Base-by-base conservation (phyloP, 2,888 invertebrate species). In the Ryuthela nishihirai region DNA sequence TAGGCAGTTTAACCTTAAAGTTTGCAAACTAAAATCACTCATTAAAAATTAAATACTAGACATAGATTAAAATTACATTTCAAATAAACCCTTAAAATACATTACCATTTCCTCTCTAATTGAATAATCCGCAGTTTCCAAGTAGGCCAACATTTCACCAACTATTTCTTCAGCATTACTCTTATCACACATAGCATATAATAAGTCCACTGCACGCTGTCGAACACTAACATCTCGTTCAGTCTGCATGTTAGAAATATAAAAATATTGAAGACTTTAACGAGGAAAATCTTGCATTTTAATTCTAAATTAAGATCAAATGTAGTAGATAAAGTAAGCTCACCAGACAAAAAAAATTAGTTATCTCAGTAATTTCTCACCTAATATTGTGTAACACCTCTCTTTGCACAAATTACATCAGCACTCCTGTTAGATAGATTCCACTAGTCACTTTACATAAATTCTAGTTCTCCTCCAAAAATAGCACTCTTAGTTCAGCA, bases 151-250 rank as follows among this genome's bases (percentile, higher is more conserved):
- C 99, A 99, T 99, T 78, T 99, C 99, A 73, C 94, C 93, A 5
- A 99, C 99, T 74, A 99, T 99, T 79, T 98, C 95, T 76, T 95
- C 95, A 20, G 98, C 95, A 78, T 99, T 99, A 67, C 91, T 91
- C 72, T 95, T 89, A 77, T 99, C 99, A 78, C 99, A 99, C 99
- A 99, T 99, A 36, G 99, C 99, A 78, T 99, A 99, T 2, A 99
- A 78, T 56, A 99, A 79, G 77, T 99, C 99, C 2, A 99, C 98
- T 47, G 98, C 98, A 74, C 97, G 88, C 74, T 98, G 98, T 66
- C 98, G 81, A 1, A 99, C 98, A 38, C 94, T 95, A 0, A 98
- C 95, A 79, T 98, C 98, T 70, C 97, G 88, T 74, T 98, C 98
- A 85, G 95, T 98, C 82, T 83, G 69, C n/a, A 69, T 69, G 67